phyloP scores from a whole-genome alignment of 2,888 invertebrate genomes.

The Zeuzera pyrina region DNA sequence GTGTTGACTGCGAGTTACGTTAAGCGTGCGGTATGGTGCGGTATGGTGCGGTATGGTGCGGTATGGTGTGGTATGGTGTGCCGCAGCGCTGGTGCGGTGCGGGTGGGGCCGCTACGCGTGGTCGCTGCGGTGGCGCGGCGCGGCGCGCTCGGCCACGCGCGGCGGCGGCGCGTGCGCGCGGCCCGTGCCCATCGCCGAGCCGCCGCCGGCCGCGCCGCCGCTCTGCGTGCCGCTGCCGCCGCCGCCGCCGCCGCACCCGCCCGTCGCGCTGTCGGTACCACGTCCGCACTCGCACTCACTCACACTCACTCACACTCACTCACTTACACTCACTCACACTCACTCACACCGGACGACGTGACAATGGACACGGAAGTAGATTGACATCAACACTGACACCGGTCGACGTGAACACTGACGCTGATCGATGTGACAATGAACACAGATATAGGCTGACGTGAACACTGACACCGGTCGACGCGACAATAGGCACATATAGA shows the following conservation, averaged over 20 bases:
- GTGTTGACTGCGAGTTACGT: slow-evolving; percentile 4
- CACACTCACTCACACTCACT: background rate
- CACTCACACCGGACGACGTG: background rate
- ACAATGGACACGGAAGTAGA: background rate
- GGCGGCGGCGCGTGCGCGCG: slow-evolving; percentile 54
- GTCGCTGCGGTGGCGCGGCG: slow-evolving; percentile 90
- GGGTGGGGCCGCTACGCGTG: slow-evolving; percentile 97
- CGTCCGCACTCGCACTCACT: slow-evolving; percentile 52
- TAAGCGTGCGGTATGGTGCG: no score
- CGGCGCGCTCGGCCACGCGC: slow-evolving; percentile 87
- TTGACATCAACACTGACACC: background rate
- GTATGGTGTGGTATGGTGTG: background rate
- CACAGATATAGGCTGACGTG: no score
- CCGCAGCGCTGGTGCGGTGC: slow-evolving; percentile 85
- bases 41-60: no score
- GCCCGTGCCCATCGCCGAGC: slow-evolving; percentile 50
- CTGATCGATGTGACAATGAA: background rate
- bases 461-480: no score
- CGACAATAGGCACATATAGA: no score
- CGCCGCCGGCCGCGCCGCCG: slow-evolving; percentile 16
- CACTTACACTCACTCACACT: background rate
- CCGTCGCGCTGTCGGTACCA: slow-evolving; percentile 80
- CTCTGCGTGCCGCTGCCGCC: slow-evolving; percentile 67
- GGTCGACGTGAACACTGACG: background rate
- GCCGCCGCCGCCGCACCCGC: slow-evolving; percentile 49